Percentiles rank a stretch among this genome's conserved stretches.
Conservation (phyloP, 2,888 invertebrate species). For the Drosophila algonquin region DNA sequence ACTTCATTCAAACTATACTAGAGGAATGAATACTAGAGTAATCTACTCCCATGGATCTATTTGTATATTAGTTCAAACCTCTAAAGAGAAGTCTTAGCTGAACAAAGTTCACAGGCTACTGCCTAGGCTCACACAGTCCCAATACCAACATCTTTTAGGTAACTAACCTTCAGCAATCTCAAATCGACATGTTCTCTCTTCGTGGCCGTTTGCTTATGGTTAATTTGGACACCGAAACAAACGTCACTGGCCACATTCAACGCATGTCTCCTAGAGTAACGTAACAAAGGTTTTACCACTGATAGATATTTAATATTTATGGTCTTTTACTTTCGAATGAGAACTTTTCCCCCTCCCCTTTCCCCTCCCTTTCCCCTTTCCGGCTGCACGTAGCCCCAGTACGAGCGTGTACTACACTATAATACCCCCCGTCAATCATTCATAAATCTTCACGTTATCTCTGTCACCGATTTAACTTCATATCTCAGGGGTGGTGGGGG, state of each 20-base stretch:
- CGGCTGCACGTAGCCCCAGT: neutral
- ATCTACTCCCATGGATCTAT: too few species aligned
- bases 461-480: conserved; percentile 4
- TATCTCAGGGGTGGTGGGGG: neutral
- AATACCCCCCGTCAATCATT: neutral
- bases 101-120: too few species aligned
- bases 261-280: neutral
- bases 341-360: neutral
- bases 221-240: neutral
- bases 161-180: too few species aligned
- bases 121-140: neutral
- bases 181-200: too few species aligned
- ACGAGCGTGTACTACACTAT: neutral
- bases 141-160: too few species aligned
- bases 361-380: neutral
- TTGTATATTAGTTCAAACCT: too few species aligned
- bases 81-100: too few species aligned
- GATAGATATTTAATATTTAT: neutral
- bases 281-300: neutral
- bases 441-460: neutral
- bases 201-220: neutral
- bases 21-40: too few species aligned
- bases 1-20: too few species aligned
- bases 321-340: neutral
- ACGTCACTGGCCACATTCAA: neutral